Base-by-base conservation (phyloP, 2,113 vertebrate genomes). In the Probosciger aterrimus region DNA sequence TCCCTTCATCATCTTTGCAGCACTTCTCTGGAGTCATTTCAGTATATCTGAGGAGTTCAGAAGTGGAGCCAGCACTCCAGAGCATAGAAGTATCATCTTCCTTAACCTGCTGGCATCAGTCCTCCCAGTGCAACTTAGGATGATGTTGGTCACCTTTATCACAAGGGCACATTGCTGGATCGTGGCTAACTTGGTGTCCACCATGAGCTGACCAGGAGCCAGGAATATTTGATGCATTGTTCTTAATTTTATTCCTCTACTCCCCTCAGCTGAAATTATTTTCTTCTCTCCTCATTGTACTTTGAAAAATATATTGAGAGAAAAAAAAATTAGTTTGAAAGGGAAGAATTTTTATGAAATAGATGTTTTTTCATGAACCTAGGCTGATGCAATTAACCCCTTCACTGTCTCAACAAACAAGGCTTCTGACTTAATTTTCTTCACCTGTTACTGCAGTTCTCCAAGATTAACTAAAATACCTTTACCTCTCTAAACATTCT, bases 231-330 rank as follows among this genome's bases (percentile, higher is more conserved):
- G 84, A 94, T 85, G 62, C 24, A 47, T 92, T 73, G 68, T 79
- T 84, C 62, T 93, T 84, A 84, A 94, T 95, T 64, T 93, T 85
- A 39, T 94, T 62, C 10, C 71, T 94, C 88, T 57, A 33, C 57
- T 63, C 6, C 68, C 88, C 39, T 69, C 62, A 43, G 57, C 37
- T 55, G 88, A 83, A 69, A 82, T 3, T 4, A 6, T 86, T 86
- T 60, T 92, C 11, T 49, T 22, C 46, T 25, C 23, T 55, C 16
- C 9, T 10, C 15, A 13, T 15, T 52, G 14, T 59, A 52, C 39
- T 78, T 76, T 8, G 24, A 60, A 88, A 84, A 84, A 57, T 28
- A 53, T 17, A 63, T 6, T 15, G 18, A 68, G 3, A 47, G 8
- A 2, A 46, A 63, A 60, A 47, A 30, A 4, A 59, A 59, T 10